Evolutionary conservation across 2,888 invertebrate genomes (phyloP).

Genomic region (Thalpophila matura): DNA sequence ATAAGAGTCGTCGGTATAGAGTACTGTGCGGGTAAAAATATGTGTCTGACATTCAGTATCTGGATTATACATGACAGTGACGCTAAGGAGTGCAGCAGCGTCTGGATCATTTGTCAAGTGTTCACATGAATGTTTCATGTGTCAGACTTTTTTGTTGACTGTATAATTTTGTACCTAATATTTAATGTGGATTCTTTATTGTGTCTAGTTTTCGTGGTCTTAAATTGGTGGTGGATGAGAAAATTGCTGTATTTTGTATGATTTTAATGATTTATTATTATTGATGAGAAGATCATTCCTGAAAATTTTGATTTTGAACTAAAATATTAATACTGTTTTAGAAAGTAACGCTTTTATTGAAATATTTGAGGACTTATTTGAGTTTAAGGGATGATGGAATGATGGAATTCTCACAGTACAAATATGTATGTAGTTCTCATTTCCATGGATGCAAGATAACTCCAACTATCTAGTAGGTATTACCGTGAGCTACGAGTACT

Average conservation of each 20-base stretch:
- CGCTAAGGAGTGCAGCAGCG: constrained; percentile 84
- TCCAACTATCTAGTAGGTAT: neutral
- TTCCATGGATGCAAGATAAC: neutral
- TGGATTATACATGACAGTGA: constrained; percentile 76
- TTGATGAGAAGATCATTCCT: no score
- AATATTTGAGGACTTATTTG: no score
- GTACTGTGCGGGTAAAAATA: constrained; percentile 74
- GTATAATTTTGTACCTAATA: no score
- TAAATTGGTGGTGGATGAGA: neutral
- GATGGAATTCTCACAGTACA: neutral
- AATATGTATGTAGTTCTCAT: neutral
- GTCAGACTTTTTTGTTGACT: constrained; percentile 57
- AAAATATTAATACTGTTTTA: no score
- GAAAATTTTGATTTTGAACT: no score
- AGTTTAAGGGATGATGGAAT: no score
- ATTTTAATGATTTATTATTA: no score
- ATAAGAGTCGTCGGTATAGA: constrained; percentile 69
- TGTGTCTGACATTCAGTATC: constrained; percentile 70
- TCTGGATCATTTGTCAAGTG: constrained; percentile 83
- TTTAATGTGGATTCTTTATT: constrained; percentile 53
- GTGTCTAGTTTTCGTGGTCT: constrained; percentile 40
- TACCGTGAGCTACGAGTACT: neutral
- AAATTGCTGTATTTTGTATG: no score
- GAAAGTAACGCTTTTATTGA: no score
- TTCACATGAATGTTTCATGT: constrained; percentile 78